Conservation (phyloP, 1,140 invertebrate species). For the Gyrodactylus bullatarudis region DNA sequence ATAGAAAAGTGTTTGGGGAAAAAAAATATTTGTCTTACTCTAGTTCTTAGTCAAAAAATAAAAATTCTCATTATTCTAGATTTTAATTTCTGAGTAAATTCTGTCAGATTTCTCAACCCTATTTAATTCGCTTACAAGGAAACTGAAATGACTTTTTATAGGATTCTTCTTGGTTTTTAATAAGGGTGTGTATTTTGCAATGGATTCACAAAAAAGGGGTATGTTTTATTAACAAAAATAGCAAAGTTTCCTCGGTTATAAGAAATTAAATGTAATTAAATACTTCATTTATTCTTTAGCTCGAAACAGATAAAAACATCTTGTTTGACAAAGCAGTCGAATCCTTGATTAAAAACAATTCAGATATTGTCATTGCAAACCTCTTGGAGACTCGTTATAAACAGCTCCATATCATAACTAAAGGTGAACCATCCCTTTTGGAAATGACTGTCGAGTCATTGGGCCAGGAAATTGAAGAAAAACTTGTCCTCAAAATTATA, state of each 20-base stretch:
- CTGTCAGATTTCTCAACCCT: no score
- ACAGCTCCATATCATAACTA: not conserved
- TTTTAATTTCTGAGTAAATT: not conserved
- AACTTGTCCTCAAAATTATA: not conserved
- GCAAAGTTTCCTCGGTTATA: not conserved
- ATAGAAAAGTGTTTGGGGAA: no score
- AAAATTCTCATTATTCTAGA: no score
- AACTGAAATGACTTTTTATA: no score
- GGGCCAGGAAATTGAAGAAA: not conserved
- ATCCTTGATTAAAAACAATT: not conserved
- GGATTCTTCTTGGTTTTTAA: no score
- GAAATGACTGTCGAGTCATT: not conserved
- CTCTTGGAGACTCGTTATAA: not conserved
- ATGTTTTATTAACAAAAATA: not conserved
- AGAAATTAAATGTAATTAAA: not conserved
- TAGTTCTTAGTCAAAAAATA: no score
- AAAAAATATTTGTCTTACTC: no score
- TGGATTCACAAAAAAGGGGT: no score
- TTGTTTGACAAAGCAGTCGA: not conserved
- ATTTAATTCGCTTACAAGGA: no score
- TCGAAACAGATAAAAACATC: not conserved
- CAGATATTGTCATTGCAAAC: not conserved
- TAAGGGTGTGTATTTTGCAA: no score
- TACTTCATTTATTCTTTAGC: no score
- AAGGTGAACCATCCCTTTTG: not conserved